These are phyloP conservation scores for Dasypolia templi DNA, from an alignment of 2,888 invertebrate species.

Conservation along the genomic window DNA sequence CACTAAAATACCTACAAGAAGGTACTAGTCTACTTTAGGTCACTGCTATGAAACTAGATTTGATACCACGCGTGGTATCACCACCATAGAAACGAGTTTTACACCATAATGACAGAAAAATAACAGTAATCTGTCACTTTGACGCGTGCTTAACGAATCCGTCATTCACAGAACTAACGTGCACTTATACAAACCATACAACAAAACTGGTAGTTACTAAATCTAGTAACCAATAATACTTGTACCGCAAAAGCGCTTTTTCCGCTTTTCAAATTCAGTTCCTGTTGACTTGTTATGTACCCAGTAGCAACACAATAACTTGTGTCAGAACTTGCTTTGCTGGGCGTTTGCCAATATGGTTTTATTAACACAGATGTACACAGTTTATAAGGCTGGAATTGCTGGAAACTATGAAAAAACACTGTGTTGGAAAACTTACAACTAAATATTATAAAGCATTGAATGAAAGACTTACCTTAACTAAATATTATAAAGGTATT, in stretches of 20 bases:
- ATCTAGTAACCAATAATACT: neutral
- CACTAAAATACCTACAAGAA: too few species aligned
- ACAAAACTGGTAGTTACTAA: neutral
- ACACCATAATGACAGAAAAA: too few species aligned
- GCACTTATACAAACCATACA: neutral
- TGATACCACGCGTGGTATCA: too few species aligned
- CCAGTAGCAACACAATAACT: constrained; percentile 45
- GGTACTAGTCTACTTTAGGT: too few species aligned
- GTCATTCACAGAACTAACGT: neutral
- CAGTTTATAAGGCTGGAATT: constrained; percentile 10
- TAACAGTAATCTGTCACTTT: too few species aligned
- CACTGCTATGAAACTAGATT: too few species aligned
- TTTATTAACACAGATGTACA: constrained; percentile 47
- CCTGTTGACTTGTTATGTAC: constrained; percentile 39
- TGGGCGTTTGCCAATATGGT: constrained; percentile 50
- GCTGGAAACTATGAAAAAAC: constrained; percentile 9
- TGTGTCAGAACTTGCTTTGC: constrained; percentile 22
- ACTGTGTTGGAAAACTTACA: constrained; percentile 1
- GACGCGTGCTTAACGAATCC: too few species aligned
- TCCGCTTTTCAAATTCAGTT: constrained; percentile 21
- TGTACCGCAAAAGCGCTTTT: constrained; percentile 25
- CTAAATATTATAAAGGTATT: too few species aligned
- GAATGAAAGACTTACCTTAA: too few species aligned
- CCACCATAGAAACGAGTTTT: too few species aligned
- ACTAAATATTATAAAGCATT: too few species aligned